phyloP scores from a whole-genome alignment of 2,888 invertebrate genomes.

The Acanthosepion esculentum region DNA sequence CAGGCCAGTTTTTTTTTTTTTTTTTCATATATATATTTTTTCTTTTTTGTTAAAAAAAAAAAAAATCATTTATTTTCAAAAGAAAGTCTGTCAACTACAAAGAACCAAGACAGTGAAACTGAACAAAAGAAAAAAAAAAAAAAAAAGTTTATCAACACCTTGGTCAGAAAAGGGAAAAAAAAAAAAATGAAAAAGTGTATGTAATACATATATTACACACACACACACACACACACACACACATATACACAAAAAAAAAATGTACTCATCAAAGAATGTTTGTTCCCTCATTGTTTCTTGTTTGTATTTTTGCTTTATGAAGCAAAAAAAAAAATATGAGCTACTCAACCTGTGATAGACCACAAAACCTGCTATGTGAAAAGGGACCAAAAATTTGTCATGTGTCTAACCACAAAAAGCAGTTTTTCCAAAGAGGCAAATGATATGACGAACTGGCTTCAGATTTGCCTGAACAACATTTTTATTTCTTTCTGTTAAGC shows the following conservation, averaged over 20 bases:
- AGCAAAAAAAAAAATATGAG: neutral
- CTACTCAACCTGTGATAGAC: neutral
- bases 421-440: neutral
- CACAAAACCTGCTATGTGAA: neutral
- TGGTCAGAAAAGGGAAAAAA: neutral
- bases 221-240: neutral
- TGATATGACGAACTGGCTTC: neutral
- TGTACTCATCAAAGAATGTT: neutral
- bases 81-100: neutral
- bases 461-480: neutral
- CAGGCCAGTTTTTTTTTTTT: constrained; percentile 8
- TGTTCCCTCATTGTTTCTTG: neutral
- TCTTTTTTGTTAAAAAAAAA: neutral
- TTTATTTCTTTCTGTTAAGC: neutral
- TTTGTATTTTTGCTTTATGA: constrained; percentile 9
- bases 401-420: neutral
- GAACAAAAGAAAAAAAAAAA: neutral
- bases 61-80: neutral
- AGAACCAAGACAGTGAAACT: neutral
- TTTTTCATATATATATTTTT: neutral
- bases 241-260: too few species aligned
- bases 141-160: neutral
- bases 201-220: neutral
- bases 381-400: neutral
- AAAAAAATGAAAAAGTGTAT: neutral